Evolutionary conservation across 1,140 invertebrate genomes (phyloP), one percentile per base, ranked within the genome.

Genomic region (Homalodisca vitripennis): DNA sequence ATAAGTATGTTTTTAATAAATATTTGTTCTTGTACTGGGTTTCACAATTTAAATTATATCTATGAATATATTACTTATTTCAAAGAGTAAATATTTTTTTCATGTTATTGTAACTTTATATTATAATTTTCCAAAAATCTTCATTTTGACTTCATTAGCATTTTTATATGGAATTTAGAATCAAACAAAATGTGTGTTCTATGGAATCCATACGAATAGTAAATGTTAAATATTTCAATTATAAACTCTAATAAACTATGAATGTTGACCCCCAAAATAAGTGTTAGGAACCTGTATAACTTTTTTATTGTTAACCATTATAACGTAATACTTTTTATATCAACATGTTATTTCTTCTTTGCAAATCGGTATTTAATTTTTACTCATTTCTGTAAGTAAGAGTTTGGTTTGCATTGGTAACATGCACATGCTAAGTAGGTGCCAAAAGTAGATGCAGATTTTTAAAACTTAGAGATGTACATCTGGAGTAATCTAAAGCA

Each of bases 181-280:
- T 17, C 6, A 10, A 20, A 12, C 55, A 60, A 60, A 60, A 29
- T 60, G 55, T 60, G 22, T 60, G 55, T 60, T 24, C 24, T 22
- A 13, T 27, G n/a, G n/a, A 29, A 12, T 12, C 6, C 14, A 30
- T 26, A 14, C 10, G 14, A 60, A 26, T 60, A 60, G 55, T 60
- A 60, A 60, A 60, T 60, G 55, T 60, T 27, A 60, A 60, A 60
- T 13, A 60, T 13, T 60, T 60, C 26, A 60, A 60, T 60, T 60
- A 60, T 22, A 60, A 6, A 6, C 13, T 60, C 34, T 17, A 41
- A 41, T 22, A 53, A 60, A 60, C 24, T 30, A 60, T 26, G 26
- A 27, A 60, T 27, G 22, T 26, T 60, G 55, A 60, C 26, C 55
- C 55, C 55, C 55, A 60, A 51, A 60, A 60, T 60, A 60, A 60